Conservation (phyloP, 2,797 vertebrate genomes). For the Tapera naevia region DNA sequence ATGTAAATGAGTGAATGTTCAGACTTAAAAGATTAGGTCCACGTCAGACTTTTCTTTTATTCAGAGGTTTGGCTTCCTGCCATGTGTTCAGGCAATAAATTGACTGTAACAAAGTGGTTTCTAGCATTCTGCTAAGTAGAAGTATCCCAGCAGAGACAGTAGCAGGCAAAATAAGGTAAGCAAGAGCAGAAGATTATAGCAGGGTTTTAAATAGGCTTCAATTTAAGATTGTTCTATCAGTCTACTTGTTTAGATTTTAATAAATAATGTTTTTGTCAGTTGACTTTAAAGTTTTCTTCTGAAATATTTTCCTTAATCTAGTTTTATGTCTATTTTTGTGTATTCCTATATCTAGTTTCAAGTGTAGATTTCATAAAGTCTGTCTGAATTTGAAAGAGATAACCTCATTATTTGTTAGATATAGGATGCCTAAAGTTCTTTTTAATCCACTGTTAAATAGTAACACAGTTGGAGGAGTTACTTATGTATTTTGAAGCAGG, state of each 20-base stretch:
- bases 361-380: neutral
- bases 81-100: conserved; percentile 50
- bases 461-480: neutral
- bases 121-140: neutral
- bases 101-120: neutral
- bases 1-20: neutral
- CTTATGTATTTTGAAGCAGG: neutral
- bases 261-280: neutral
- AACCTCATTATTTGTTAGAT: neutral
- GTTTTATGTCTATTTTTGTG: neutral
- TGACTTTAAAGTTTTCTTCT: neutral
- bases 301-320: neutral
- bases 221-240: neutral
- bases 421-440: neutral
- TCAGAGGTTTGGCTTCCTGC: conserved; percentile 40
- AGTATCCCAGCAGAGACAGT: neutral
- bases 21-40: neutral
- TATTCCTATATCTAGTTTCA: neutral
- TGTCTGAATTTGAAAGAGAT: neutral
- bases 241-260: neutral
- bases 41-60: neutral
- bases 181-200: neutral
- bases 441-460: neutral
- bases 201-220: neutral
- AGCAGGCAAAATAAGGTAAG: conserved; percentile 41